phyloP scores from a whole-genome alignment of 2,113 vertebrate genomes.

The Passer montanus region DNA sequence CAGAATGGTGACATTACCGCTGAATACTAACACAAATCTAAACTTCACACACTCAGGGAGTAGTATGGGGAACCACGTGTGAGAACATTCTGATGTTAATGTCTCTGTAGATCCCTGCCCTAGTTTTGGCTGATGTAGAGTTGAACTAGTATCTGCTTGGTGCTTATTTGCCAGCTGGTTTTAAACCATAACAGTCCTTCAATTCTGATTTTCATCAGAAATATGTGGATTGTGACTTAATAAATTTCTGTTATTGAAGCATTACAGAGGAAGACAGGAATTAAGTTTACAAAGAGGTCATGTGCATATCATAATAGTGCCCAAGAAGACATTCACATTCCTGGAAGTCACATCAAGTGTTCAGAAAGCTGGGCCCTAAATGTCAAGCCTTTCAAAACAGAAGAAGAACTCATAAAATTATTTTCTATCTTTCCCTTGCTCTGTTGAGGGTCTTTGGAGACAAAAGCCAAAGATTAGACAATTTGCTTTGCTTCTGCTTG shows the following conservation, averaged over 20 bases:
- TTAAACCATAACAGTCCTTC: neutral
- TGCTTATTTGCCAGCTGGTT: neutral
- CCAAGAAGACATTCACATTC: neutral
- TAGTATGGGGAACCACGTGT: accelerated
- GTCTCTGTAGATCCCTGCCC: neutral
- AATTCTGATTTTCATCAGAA: neutral
- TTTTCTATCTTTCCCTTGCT: neutral
- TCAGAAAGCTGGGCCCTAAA: neutral
- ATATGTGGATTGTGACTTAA: neutral
- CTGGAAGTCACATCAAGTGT: neutral
- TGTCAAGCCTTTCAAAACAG: neutral
- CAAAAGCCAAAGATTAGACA: neutral
- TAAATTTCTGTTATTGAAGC: neutral
- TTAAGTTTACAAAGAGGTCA: neutral
- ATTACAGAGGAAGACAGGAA: neutral
- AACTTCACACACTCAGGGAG: neutral
- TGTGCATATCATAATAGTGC: neutral
- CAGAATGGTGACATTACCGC: neutral
- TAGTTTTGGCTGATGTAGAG: neutral
- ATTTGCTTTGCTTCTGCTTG: neutral
- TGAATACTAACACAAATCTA: neutral
- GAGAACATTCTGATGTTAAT: neutral
- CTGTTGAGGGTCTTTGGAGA: neutral
- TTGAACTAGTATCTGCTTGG: neutral
- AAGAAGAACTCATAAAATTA: neutral